A percentile compares a stretch with the other conserved stretches of the same genome.
These are phyloP conservation scores for Deilephila elpenor DNA, from an alignment of 2,888 invertebrate genomes.

Conservation along the genomic window DNA sequence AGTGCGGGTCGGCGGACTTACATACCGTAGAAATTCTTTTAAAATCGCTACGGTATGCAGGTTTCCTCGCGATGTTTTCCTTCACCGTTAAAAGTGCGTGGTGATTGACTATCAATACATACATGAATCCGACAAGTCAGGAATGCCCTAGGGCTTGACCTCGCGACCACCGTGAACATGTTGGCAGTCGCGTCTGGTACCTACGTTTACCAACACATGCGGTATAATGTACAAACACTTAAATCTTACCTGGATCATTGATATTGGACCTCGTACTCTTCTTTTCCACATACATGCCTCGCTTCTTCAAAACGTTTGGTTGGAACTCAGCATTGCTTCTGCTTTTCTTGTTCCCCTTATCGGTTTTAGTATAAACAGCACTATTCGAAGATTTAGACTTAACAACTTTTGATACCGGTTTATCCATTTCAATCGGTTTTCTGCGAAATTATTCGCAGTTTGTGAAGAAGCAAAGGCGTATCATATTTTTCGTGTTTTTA, in stretches of 20 bases:
- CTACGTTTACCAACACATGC: too few species aligned
- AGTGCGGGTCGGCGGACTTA: too few species aligned
- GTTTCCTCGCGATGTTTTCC: too few species aligned
- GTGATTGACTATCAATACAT: too few species aligned
- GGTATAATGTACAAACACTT: constrained; percentile 15
- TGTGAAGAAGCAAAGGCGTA: background rate
- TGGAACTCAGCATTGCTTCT: constrained; percentile 55
- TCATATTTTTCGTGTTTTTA: too few species aligned
- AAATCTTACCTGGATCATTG: constrained; percentile 37
- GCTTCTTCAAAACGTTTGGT: constrained; percentile 51
- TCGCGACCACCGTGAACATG: too few species aligned
- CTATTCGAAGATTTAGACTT: constrained; percentile 64
- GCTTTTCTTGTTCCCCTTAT: constrained; percentile 49
- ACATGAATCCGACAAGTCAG: too few species aligned
- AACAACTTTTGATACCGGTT: constrained; percentile 46
- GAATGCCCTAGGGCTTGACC: too few species aligned
- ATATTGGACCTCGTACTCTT: constrained; percentile 37
- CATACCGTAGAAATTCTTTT: too few species aligned
- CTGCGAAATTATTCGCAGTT: constrained; percentile 1
- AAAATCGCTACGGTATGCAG: too few species aligned
- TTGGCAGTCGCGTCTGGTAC: too few species aligned
- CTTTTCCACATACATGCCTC: constrained; percentile 69
- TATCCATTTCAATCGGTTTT: constrained; percentile 45
- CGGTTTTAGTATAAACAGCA: constrained; percentile 42
- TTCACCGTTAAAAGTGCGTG: too few species aligned